Conservation (phyloP, 2,888 invertebrate species). For the Cheilosia variabilis region DNA sequence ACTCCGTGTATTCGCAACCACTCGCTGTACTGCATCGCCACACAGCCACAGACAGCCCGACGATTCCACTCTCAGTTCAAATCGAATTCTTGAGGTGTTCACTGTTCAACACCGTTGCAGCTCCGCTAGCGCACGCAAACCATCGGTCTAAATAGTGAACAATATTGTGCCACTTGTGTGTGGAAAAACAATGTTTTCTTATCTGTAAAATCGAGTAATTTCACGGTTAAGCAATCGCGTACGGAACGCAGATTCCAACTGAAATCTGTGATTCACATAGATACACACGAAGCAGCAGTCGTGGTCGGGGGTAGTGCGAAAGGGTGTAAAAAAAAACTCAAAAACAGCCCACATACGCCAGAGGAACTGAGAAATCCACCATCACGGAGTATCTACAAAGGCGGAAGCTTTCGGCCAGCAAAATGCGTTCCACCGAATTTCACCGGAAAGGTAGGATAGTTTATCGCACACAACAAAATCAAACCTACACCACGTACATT, state of each 20-base stretch:
- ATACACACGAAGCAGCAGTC: neutral
- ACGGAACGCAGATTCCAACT: neutral
- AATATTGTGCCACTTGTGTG: conserved; percentile 39
- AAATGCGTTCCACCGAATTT: conserved; percentile 72
- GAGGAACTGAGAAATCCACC: conserved; percentile 17
- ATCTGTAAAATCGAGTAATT: conserved; percentile 20
- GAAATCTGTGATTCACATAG: conserved; percentile 15
- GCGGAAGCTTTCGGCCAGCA: conserved; percentile 69
- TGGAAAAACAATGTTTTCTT: conserved; percentile 20
- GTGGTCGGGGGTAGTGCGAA: conserved; percentile 3
- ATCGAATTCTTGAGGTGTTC: conserved; percentile 67
- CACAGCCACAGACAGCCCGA: conserved; percentile 4
- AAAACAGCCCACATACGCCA: conserved; percentile 33
- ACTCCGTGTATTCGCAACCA: conserved; percentile 49
- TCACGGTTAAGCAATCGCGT: conserved; percentile 5
- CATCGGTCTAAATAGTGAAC: conserved; percentile 30
- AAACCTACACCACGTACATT: neutral
- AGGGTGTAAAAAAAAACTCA: conserved; percentile 33
- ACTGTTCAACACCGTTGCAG: conserved; percentile 56
- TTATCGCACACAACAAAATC: neutral
- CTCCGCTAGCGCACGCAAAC: conserved; percentile 1
- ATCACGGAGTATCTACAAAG: conserved; percentile 68
- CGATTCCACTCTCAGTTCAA: conserved; percentile 57
- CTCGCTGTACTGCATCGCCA: conserved; percentile 36
- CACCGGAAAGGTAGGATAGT: conserved; percentile 67